Base-by-base conservation (phyloP, 2,113 vertebrate genomes). In the Solea senegalensis region DNA sequence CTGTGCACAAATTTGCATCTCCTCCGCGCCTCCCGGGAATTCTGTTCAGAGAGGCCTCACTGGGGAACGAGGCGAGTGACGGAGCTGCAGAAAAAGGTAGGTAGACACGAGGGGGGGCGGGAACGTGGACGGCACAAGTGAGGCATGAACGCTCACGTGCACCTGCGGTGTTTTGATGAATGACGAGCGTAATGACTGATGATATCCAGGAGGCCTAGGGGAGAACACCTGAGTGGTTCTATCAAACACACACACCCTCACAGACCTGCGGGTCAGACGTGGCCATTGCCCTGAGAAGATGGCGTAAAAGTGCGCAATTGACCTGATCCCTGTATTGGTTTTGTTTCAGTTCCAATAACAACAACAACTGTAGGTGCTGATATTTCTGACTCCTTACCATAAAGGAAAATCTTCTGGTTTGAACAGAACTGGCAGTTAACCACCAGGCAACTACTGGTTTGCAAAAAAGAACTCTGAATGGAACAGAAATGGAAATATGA, bases 111-210 rank as follows among this genome's bases (percentile, higher is more conserved):
- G 21, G 6, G 8, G 8, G 26, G 27, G 11, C 10, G 2, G 46
- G 41, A 1, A 21, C 21, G 21, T 1, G 21, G 21, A 21, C 21
- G 43, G 53, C 26, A 45, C 5, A 10, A 57, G 15, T 16, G 59
- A 60, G 63, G 72, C 67, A 43, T 52, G 43, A 65, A 16, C 9
- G 74, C 66, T 79, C 76, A 81, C 74, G 77, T 84, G 87, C 87
- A 87, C 88, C 85, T 87, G 82, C 75, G 40, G 81, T 71, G 86
- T 90, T 90, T 87, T 92, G 92, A 93, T 92, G 88, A 90, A 92
- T 91, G 89, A 89, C 58, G 85, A 83, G 86, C 88, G 90, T 92
- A 88, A 93, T 93, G 88, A 92, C 86, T 89, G 86, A 92, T 91
- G 90, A 92, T 90, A 85, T 86, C 83, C 80, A 46, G 77, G 74